A percentile compares a stretch with the other conserved stretches of the same genome.
These are phyloP conservation scores for Blennius ocellaris DNA, from an alignment of 2,113 vertebrate species.

Conservation along the genomic window DNA sequence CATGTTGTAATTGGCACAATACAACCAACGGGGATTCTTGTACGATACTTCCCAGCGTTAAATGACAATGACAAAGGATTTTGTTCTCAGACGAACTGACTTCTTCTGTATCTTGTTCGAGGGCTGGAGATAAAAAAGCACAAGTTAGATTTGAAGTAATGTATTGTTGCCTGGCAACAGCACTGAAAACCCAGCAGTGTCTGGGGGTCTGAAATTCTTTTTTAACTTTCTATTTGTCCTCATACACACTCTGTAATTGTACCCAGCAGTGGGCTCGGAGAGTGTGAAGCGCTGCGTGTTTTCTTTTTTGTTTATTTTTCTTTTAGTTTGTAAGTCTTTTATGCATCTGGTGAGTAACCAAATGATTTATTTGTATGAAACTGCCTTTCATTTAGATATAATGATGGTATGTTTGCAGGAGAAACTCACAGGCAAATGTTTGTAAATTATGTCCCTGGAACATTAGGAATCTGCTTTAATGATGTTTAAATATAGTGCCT, in stretches of 20 bases:
- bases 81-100: constrained; percentile 51
- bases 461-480: constrained; percentile 1
- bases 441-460: too few species aligned
- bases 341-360: not conserved
- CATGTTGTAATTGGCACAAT: too few species aligned
- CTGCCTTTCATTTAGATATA: not conserved
- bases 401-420: not conserved
- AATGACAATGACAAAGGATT: constrained; percentile 17
- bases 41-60: not conserved
- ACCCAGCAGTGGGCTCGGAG: constrained; percentile 34
- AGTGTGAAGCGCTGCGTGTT: constrained; percentile 4
- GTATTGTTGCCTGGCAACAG: constrained; percentile 86
- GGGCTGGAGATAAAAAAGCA: constrained; percentile 71
- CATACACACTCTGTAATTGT: constrained; percentile 62
- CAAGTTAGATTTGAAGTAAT: constrained; percentile 78
- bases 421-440: constrained; percentile 10
- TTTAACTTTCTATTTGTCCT: constrained; percentile 71
- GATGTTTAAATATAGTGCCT: constrained; percentile 25
- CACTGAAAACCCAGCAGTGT: constrained; percentile 70
- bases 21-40: too few species aligned
- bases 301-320: not conserved
- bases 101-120: constrained; percentile 53
- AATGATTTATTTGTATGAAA: not conserved
- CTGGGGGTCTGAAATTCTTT: constrained; percentile 64
- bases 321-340: not conserved